Evolutionary conservation across 2,888 invertebrate species (phyloP).

Genomic region (Syritta pipiens): DNA sequence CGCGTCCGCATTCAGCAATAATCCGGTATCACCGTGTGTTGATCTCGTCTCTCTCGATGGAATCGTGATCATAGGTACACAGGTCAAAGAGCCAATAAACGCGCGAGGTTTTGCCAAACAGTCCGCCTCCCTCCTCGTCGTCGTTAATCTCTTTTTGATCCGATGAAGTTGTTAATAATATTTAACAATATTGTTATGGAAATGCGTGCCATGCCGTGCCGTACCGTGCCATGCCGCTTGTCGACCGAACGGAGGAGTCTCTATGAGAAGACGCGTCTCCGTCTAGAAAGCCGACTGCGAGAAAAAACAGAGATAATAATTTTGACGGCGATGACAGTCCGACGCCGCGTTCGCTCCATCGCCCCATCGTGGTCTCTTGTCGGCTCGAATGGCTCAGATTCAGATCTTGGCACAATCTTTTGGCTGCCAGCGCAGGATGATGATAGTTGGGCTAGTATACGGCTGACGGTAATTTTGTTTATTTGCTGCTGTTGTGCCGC

Average conservation of each 20-base stretch:
- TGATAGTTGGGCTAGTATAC: slow-evolving; percentile 52
- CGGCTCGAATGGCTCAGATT: slow-evolving; percentile 63
- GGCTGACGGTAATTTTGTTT: slow-evolving; percentile 64
- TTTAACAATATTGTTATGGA: slow-evolving; percentile 68
- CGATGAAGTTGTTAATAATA: slow-evolving; percentile 69
- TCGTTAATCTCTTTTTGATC: slow-evolving; percentile 68
- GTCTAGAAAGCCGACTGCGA: slow-evolving; percentile 44
- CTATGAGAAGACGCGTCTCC: no score
- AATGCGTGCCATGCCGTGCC: slow-evolving; percentile 52
- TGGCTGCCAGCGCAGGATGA: slow-evolving; percentile 36
- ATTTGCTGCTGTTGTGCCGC: no score
- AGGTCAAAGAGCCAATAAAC: slow-evolving; percentile 67
- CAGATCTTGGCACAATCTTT: slow-evolving; percentile 62
- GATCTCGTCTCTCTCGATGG: slow-evolving; percentile 42
- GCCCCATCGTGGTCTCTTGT: no score
- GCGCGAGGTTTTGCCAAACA: slow-evolving; percentile 39
- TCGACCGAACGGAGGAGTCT: slow-evolving; percentile 6
- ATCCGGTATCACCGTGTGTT: slow-evolving; percentile 50
- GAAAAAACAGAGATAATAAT: slow-evolving; percentile 46
- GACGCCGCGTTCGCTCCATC: no score
- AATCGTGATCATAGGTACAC: slow-evolving; percentile 68
- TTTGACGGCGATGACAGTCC: slow-evolving; percentile 64
- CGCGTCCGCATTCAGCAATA: slow-evolving; percentile 66
- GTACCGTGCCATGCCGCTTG: not conserved
- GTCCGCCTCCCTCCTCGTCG: slow-evolving; percentile 22